These are phyloP conservation scores for Globia sparganii DNA, from an alignment of 2,888 invertebrate genomes.

Conservation along the genomic window DNA sequence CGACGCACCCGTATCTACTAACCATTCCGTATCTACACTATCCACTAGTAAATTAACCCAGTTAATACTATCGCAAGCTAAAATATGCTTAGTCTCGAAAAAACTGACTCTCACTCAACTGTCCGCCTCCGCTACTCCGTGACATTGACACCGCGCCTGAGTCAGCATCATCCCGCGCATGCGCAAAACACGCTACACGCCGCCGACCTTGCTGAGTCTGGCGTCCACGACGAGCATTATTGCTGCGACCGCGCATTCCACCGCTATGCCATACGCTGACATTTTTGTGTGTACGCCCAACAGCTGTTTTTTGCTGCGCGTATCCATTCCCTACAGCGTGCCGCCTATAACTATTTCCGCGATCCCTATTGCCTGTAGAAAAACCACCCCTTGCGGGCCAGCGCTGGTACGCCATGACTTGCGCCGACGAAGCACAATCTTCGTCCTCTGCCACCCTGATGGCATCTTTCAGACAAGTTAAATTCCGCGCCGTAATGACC, in stretches of 20 bases:
- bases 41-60: slow-evolving; percentile 11
- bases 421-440: background rate
- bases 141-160: slow-evolving; percentile 5
- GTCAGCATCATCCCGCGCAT: background rate
- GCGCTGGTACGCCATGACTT: background rate
- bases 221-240: slow-evolving; percentile 8
- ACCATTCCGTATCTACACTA: background rate
- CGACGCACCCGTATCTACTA: too few relatives aligned
- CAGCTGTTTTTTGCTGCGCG: background rate
- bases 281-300: background rate
- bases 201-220: slow-evolving; percentile 7
- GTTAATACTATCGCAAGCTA: slow-evolving; percentile 12
- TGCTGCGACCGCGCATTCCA: slow-evolving; percentile 3
- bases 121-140: background rate
- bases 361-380: background rate
- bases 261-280: background rate
- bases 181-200: background rate
- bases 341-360: background rate
- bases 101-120: background rate
- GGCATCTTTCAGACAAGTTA: slow-evolving; percentile 22
- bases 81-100: slow-evolving; percentile 5
- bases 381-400: background rate
- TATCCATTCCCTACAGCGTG: background rate
- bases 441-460: slow-evolving; percentile 18
- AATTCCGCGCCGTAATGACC: slow-evolving; percentile 18